A percentile compares a stretch with the other conserved stretches of the same genome.
Conservation (phyloP, 2,113 vertebrate genomes). For the Ptilorrhoa leucosticta region DNA sequence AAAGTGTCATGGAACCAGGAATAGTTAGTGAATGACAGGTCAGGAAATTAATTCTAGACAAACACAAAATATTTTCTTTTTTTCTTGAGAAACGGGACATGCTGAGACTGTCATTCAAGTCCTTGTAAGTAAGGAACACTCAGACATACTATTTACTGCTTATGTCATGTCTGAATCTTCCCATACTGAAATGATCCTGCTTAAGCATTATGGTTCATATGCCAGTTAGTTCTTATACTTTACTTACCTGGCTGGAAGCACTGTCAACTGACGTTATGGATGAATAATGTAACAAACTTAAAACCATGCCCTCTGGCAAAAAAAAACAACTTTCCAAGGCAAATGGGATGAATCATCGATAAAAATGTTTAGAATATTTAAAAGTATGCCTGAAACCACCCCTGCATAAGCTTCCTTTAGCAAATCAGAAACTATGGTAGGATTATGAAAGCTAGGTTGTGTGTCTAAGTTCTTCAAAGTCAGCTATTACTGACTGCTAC, state of each 20-base stretch:
- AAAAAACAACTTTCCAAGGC: not conserved
- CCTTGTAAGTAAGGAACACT: not conserved
- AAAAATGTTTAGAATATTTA: slow-evolving; percentile 9
- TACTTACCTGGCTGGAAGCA: not conserved
- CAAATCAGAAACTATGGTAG: not conserved
- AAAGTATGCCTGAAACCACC: not conserved
- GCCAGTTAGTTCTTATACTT: not conserved
- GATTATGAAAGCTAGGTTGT: not conserved
- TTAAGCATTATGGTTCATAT: not conserved
- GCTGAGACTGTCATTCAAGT: not conserved
- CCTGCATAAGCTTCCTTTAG: not conserved
- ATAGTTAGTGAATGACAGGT: not conserved
- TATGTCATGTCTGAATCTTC: not conserved
- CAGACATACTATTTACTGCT: not conserved
- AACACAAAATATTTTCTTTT: not conserved
- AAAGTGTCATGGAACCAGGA: not conserved
- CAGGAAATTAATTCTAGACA: not conserved
- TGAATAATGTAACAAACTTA: slow-evolving; percentile 22
- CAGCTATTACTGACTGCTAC: not conserved
- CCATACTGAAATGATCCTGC: not conserved
- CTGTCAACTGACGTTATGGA: not conserved
- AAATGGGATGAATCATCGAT: slow-evolving; percentile 2
- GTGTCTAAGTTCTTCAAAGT: not conserved
- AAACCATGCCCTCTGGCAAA: not conserved
- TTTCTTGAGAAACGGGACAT: not conserved